phyloP scores from a whole-genome alignment of 2,888 invertebrate genomes.

The Ophion ventricosus region DNA sequence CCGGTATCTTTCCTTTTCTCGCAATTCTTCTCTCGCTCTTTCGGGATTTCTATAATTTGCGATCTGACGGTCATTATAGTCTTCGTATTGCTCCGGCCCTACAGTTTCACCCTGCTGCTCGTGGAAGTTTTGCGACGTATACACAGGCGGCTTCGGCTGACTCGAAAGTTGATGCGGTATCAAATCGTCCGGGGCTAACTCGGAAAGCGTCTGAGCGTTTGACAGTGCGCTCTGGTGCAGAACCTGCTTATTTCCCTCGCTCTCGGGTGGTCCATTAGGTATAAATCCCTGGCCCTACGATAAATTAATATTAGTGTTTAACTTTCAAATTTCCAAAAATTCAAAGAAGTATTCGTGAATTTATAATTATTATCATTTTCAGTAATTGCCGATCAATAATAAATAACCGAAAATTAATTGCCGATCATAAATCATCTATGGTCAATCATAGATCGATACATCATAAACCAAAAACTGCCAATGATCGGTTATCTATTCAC shows the following conservation, averaged over 20 bases:
- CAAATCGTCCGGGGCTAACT: slow-evolving; percentile 74
- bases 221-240: slow-evolving; percentile 73
- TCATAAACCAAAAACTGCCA: too few species aligned
- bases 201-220: slow-evolving; percentile 71
- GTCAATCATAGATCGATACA: too few species aligned
- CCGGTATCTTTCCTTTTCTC: slow-evolving; percentile 52
- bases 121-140: slow-evolving; percentile 75
- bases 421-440: too few species aligned
- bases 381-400: too few species aligned
- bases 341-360: neutral
- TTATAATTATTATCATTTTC: too few species aligned
- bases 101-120: slow-evolving; percentile 63
- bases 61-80: slow-evolving; percentile 57
- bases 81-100: slow-evolving; percentile 61
- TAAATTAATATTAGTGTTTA: neutral
- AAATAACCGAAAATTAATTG: too few species aligned
- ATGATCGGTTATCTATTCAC: too few species aligned
- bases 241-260: slow-evolving; percentile 75
- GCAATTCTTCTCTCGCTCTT: slow-evolving; percentile 42
- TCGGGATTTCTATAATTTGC: slow-evolving; percentile 58
- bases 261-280: slow-evolving; percentile 74
- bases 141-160: slow-evolving; percentile 78
- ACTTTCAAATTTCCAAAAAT: neutral
- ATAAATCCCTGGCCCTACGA: slow-evolving; percentile 77
- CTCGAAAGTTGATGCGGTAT: slow-evolving; percentile 76